Base-by-base conservation (phyloP, 2,797 vertebrate species). In the Ctenopoma kingsleyae region DNA sequence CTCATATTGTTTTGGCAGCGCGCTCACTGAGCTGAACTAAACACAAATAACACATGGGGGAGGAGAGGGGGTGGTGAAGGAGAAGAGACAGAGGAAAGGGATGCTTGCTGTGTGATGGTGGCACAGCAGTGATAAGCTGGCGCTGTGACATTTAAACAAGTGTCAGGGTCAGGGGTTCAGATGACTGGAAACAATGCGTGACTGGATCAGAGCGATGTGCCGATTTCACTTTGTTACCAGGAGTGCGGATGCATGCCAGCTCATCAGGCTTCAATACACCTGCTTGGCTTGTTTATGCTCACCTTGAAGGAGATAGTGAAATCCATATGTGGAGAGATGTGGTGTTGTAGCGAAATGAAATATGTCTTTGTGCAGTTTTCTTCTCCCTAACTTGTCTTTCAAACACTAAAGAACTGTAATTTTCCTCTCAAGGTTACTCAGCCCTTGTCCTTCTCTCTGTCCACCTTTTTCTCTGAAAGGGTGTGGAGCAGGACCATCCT, bases 401-500 rank as follows among this genome's bases (percentile, higher is more conserved):
- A 63, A 61, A 80, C 38, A 22, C n/a, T 41, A 30, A 71, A 74
- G 61, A 58, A 48, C 4, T 51, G 30, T 54, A n/a, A 70, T 62
- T 69, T 52, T 54, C 47, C 50, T 15, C 44, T 55, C 61, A 68
- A 77, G 54, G 76, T 82, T 63, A 56, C 48, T 41, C 36, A 61
- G 17, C n/a, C 55, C 11, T 36, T 72, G 36, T 35, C n/a, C 40
- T 64, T 13, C 30, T 64, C 67, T 56, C 23, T 25, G 51, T 67
- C 60, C 38, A 4, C 62, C 82, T 60, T 80, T 43, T 60, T 58
- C 68, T 54, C 75, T 59, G 40, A 0, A 38, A 2, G 54, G 63
- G 62, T 86, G 79, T 70, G 87, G 89, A 84, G 84, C 76, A 80
- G 91, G 86, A 81, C 91, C 90, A 81, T 93, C 89, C 93, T 94